phyloP scores from a whole-genome alignment of 1,140 invertebrate species.

The Littorina saxatilis region DNA sequence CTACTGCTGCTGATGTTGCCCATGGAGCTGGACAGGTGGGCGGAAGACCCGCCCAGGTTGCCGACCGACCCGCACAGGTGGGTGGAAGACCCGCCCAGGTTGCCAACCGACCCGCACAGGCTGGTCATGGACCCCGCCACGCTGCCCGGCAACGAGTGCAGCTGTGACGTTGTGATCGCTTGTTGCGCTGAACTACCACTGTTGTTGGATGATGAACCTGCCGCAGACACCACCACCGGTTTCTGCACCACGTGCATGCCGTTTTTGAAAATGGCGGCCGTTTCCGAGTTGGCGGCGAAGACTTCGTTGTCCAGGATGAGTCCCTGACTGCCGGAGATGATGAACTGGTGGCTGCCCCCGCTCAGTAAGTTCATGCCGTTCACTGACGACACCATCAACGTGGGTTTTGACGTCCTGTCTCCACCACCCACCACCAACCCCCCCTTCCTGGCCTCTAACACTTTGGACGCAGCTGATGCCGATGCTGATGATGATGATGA shows the following conservation, averaged over 20 bases:
- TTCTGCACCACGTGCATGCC: constrained; percentile 24
- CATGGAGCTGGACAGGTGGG: not conserved
- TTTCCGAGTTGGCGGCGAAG: not conserved
- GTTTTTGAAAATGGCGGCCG: constrained; percentile 4
- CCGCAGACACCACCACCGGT: constrained; percentile 18
- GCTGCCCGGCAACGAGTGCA: too few species aligned
- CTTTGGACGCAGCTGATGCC: not conserved
- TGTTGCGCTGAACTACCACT: too few species aligned
- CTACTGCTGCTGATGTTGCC: too few species aligned
- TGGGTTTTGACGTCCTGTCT: not conserved
- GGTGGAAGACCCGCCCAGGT: not conserved
- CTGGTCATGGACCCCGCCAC: not conserved
- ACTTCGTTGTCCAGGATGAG: constrained; percentile 1
- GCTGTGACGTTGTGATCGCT: too few species aligned
- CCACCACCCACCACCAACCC: not conserved
- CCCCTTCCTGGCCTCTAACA: not conserved
- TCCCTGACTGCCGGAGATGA: constrained; percentile 23
- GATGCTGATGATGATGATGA: constrained; percentile 7
- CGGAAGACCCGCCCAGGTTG: not conserved
- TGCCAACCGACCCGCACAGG: not conserved
- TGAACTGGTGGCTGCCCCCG: constrained; percentile 5
- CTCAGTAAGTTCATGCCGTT: constrained; percentile 10
- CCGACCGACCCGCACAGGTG: not conserved
- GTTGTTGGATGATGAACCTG: too few species aligned
- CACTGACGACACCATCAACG: not conserved